phyloP scores from a whole-genome alignment of 2,888 invertebrate genomes.

The Sclerodermus sp. region DNA sequence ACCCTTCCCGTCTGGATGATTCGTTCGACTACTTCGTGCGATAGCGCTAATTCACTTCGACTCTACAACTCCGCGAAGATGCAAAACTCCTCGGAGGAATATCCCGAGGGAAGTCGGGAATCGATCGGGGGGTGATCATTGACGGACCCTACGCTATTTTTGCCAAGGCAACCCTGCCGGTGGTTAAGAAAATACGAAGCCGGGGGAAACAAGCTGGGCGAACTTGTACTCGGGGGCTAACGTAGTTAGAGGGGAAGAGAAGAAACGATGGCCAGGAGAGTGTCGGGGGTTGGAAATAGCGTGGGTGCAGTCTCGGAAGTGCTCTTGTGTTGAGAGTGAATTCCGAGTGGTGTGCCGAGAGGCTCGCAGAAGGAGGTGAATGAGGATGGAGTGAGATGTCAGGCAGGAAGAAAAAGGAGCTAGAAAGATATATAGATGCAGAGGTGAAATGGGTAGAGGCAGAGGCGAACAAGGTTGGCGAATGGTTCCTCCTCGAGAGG shows the following conservation, averaged over 20 bases:
- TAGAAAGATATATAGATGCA: not conserved
- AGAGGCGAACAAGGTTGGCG: too few species aligned
- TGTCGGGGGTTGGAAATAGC: conserved; percentile 10
- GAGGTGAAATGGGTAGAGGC: not conserved
- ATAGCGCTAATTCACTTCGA: too few species aligned
- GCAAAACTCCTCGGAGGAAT: not conserved
- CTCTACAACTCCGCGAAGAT: too few species aligned
- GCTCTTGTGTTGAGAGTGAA: conserved; percentile 50
- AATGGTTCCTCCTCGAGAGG: too few species aligned
- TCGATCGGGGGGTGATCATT: conserved; percentile 1
- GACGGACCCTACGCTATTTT: conserved; percentile 16
- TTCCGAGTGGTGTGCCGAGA: conserved; percentile 37
- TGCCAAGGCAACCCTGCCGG: conserved; percentile 13
- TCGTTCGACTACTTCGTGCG: too few species aligned
- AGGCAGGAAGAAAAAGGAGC: not conserved
- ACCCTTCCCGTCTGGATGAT: too few species aligned
- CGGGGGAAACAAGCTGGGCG: conserved; percentile 26
- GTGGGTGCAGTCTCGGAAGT: conserved; percentile 33
- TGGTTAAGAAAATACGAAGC: conserved; percentile 26
- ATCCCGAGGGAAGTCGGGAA: not conserved
- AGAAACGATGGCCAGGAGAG: conserved; percentile 12
- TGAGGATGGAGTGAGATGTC: conserved; percentile 1
- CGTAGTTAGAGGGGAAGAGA: conserved; percentile 29
- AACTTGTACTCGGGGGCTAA: conserved; percentile 30
- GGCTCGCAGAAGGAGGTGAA: conserved; percentile 5